Evolutionary conservation across 92 coral and sea anemone species (phyloP), one percentile per base, ranked within the genome.

Genomic region (Epizoanthus scotinus): DNA sequence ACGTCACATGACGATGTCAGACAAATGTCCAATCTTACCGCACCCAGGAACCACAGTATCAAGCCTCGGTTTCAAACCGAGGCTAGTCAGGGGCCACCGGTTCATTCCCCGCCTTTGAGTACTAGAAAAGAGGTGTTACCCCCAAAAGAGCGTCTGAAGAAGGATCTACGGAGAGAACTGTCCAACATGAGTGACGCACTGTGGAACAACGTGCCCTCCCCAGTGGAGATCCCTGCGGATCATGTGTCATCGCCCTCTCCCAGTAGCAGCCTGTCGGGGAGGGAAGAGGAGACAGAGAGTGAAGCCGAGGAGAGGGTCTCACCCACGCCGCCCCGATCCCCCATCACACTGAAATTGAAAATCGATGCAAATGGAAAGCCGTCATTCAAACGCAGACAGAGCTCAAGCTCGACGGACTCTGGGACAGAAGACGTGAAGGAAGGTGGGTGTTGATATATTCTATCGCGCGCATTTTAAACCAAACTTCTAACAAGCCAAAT

Each of bases 371-470:
- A 74, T 31, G 80, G 80, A 8, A 74, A 74, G 25, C 66, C 80
- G 50, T 74, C 80, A 27, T 52, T 74, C 38, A 74, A 74, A 58
- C 80, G 97, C 17, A 64, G 97, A 36, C 81, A 71, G 71, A 92
- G 97, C 67, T 90, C 97, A 3, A 92, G 97, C 60, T 92, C 97
- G 34, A 92, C 97, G 1, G 97, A 92, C 78, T 92, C 97, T 5
- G 97, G 97, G 22, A 85, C 91, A 3, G 97, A 92, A 47, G 92
- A 92, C 71, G 81, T 85, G 3, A 89, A 89, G 50, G 90, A 68
- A 84, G 91, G 94, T 87, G 56, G 62, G 91, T 70, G 9, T 34
- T 36, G 27, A 36, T 36, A 50, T 22, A 5, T 24, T 40, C 52
- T 8, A 7, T 2, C 31, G 19, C 12, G 20, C n/a, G n/a, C n/a